These are phyloP conservation scores for Calonectris borealis DNA, from an alignment of 2,113 vertebrate species.

Conservation along the genomic window DNA sequence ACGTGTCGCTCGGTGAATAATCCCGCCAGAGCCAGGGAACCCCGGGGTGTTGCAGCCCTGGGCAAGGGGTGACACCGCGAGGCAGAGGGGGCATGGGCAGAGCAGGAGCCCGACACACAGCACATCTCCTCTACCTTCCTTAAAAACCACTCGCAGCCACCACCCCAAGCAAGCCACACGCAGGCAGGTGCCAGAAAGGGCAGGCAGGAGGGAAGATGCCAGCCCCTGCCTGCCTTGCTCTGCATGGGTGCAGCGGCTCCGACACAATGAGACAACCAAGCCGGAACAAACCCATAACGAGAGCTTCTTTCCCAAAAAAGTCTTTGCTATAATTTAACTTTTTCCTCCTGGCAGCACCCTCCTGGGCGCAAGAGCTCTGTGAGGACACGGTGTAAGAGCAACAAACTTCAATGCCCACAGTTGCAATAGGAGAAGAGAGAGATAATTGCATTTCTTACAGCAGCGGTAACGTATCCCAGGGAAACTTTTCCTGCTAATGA, in stretches of 20 bases:
- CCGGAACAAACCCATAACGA: neutral
- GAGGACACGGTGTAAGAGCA: neutral
- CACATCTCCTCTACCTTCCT: neutral
- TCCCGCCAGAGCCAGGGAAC: accelerated
- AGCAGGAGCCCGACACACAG: neutral
- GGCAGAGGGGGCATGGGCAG: neutral
- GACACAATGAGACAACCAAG: neutral
- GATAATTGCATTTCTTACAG: neutral
- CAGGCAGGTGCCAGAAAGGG: neutral
- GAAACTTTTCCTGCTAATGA: neutral
- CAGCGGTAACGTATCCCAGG: neutral
- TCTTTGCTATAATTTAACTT: neutral
- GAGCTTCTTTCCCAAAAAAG: neutral
- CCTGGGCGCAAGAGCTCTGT: neutral
- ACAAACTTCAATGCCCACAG: neutral
- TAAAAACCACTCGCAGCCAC: neutral
- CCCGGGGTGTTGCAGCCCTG: neutral
- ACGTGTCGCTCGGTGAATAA: neutral
- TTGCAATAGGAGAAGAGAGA: neutral
- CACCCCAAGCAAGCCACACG: accelerated
- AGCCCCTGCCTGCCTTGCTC: neutral
- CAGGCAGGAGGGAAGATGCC: neutral
- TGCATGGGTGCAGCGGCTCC: neutral
- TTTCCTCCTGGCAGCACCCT: neutral
- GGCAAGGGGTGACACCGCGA: neutral